These are phyloP conservation scores for Pseudobourletiella spinata DNA, from an alignment of 1,140 invertebrate genomes.

Conservation along the genomic window DNA sequence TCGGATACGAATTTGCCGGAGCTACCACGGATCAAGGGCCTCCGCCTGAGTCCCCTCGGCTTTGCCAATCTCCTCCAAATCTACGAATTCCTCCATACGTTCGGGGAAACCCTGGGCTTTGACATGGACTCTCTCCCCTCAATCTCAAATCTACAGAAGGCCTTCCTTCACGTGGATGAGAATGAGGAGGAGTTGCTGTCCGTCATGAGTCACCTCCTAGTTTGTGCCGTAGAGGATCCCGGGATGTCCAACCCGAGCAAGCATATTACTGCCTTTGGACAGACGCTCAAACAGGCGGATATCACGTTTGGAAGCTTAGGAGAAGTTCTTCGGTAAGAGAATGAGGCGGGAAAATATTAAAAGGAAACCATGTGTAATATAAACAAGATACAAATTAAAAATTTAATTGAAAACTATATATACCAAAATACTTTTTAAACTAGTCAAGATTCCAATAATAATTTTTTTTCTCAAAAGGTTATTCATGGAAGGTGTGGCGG, in stretches of 20 bases:
- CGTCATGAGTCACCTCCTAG: slow-evolving; percentile 77
- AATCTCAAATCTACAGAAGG: slow-evolving; percentile 73
- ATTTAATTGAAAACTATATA: neutral
- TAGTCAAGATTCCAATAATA: too few species aligned
- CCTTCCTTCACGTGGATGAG: slow-evolving; percentile 70
- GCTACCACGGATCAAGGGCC: slow-evolving; percentile 65
- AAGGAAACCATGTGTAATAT: too few species aligned
- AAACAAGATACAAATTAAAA: neutral
- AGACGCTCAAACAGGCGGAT: slow-evolving; percentile 82
- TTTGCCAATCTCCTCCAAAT: slow-evolving; percentile 88
- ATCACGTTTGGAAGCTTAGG: slow-evolving; percentile 85
- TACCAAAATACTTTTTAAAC: too few species aligned
- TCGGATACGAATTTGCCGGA: slow-evolving; percentile 51
- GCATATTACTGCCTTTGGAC: slow-evolving; percentile 76
- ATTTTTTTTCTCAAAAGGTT: too few species aligned
- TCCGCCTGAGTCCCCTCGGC: slow-evolving; percentile 72
- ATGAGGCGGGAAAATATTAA: too few species aligned
- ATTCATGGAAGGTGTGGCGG: slow-evolving; percentile 31
- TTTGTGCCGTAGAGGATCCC: slow-evolving; percentile 88
- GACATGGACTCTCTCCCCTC: slow-evolving; percentile 80
- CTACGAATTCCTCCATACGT: slow-evolving; percentile 91
- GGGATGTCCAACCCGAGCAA: slow-evolving; percentile 71
- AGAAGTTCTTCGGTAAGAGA: slow-evolving; percentile 64
- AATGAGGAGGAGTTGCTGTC: slow-evolving; percentile 79
- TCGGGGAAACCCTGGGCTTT: slow-evolving; percentile 85